Evolutionary conservation across 2,888 invertebrate genomes (phyloP).

Genomic region (Crepidodera aurea): DNA sequence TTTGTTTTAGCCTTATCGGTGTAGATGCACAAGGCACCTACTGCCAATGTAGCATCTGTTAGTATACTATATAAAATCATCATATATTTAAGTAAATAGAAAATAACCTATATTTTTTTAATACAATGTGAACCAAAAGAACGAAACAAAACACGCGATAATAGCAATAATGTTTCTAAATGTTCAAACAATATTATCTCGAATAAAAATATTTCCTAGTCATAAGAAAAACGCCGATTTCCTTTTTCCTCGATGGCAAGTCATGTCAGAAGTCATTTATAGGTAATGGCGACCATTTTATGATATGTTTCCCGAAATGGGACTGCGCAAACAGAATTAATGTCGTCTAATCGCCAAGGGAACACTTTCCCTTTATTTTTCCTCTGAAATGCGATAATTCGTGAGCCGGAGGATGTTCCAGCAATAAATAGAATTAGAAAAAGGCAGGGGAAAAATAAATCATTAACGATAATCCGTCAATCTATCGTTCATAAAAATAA

Average conservation of each 20-base stretch:
- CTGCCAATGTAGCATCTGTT: too few species aligned
- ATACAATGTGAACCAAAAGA: too few species aligned
- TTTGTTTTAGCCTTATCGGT: too few species aligned
- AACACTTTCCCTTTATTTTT: conserved; percentile 15
- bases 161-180: background rate
- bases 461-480: too few species aligned
- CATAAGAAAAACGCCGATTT: background rate
- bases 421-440: background rate
- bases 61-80: too few species aligned
- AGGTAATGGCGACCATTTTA: conserved; percentile 6
- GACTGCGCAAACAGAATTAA: conserved; percentile 23
- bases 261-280: conserved; percentile 13
- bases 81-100: too few species aligned
- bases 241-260: background rate
- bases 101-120: background rate
- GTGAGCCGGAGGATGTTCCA: background rate
- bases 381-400: background rate
- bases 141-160: too few species aligned
- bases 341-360: conserved; percentile 12
- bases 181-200: background rate
- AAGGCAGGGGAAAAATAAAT: too few species aligned
- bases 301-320: conserved; percentile 11
- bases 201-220: background rate
- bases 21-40: too few species aligned
- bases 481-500: too few species aligned